phyloP scores from a whole-genome alignment of 2,888 invertebrate species.

The Nymphalis urticae region DNA sequence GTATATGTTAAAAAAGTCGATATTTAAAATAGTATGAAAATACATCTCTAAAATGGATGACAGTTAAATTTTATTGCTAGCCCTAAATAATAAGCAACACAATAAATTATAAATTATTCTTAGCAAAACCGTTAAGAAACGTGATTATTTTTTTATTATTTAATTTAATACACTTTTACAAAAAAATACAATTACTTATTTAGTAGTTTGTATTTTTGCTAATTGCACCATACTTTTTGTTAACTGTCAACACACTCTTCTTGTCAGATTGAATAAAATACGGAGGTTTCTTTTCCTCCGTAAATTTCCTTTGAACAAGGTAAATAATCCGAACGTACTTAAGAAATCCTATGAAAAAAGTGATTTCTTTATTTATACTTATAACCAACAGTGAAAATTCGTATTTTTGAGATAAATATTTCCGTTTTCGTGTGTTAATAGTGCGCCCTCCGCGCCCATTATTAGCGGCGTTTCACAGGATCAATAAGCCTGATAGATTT shows the following conservation, averaged over 20 bases:
- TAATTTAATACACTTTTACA: neutral
- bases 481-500: constrained; percentile 26
- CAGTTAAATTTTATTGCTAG: constrained; percentile 1
- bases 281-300: constrained; percentile 33
- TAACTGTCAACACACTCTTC: constrained; percentile 47
- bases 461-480: constrained; percentile 39
- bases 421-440: constrained; percentile 24
- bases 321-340: constrained; percentile 54
- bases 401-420: constrained; percentile 33
- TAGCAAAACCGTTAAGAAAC: neutral
- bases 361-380: constrained; percentile 28
- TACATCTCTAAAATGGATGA: neutral
- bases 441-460: constrained; percentile 36
- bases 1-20: neutral
- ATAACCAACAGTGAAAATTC: constrained; percentile 39
- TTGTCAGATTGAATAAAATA: constrained; percentile 40
- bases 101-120: too few relatives aligned
- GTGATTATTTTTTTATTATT: neutral
- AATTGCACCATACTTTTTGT: constrained; percentile 40
- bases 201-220: neutral
- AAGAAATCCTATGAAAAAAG: constrained; percentile 47
- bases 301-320: constrained; percentile 49
- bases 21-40: neutral
- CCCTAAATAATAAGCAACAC: neutral
- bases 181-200: neutral